Evolutionary conservation across 92 coral and sea anemone species (phyloP), one percentile per base, ranked within the genome.

Genomic region (Parazoanthus atlanticus): DNA sequence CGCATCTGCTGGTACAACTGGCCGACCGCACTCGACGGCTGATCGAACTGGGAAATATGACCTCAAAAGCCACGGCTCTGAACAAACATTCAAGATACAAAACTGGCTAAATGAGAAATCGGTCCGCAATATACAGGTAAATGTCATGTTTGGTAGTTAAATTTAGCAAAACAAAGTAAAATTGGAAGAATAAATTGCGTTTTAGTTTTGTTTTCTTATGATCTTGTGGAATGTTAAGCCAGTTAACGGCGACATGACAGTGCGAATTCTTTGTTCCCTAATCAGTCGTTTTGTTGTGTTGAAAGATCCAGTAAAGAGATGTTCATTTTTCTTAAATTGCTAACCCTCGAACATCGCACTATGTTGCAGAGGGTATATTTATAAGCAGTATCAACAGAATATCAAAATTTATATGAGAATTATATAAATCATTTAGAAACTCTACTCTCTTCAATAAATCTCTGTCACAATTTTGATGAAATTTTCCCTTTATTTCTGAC

Each of bases 101-200:
- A 95, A 90, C 76, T 96, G 99, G 99, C 79, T 96, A 76, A 95
- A 91, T 66, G 97, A 96, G 83, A 96, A 96, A 76, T 93, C 98
- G 31, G 93, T 96, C 38, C 91, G 95, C 64, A 93, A 94, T 64
- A 94, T 96, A 40, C 99, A 96, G 95, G 99, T 96, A 92, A 85
- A 8, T 77, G 56, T 19, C 9, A 13, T 13, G 23, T 67, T 3
- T 33, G 21, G 19, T 19, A 29, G 29, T 19, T 23, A 16, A 15
- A 16, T 17, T n/a, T 46, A 47, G 32, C 31, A 25, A 17, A 3
- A 56, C 65, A 56, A 56, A 56, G 65, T 56, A 16, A 21, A 61
- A 61, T 30, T 72, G 19, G 17, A 71, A 29, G 38, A 32, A 28
- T 0, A 70, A 28, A 25, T 56, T 46, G 30, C 8, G 4, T 66